Percentiles rank a stretch among this genome's conserved stretches.
Evolutionary conservation across 2,113 vertebrate genomes (phyloP).

Genomic region (Phyllostomus hastatus): DNA sequence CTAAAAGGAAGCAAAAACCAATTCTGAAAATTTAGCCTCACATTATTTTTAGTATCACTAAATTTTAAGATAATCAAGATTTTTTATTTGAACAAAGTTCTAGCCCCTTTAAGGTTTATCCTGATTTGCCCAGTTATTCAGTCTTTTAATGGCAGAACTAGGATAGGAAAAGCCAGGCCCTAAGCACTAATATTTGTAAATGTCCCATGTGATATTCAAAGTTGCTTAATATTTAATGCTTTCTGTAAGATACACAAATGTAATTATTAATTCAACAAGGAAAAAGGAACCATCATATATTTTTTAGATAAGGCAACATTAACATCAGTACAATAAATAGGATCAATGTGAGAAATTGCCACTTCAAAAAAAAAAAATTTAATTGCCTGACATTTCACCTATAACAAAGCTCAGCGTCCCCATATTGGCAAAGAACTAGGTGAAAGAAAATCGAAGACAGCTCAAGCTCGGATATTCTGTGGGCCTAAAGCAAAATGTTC

Average conservation of each 20-base stretch:
- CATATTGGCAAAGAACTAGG: background rate
- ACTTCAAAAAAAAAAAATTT: background rate
- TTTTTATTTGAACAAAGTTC: slow-evolving; percentile 15
- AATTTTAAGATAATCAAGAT: slow-evolving; percentile 5
- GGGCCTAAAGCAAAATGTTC: background rate
- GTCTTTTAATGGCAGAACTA: background rate
- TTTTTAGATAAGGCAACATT: slow-evolving; percentile 6
- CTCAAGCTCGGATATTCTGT: background rate
- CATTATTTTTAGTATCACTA: background rate
- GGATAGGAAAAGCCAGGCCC: background rate
- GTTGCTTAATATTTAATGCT: slow-evolving; percentile 22
- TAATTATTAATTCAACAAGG: background rate
- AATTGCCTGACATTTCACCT: background rate
- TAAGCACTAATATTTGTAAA: background rate
- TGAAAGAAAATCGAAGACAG: background rate
- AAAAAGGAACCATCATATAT: background rate
- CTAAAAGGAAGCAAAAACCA: slow-evolving; percentile 76
- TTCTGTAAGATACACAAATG: background rate
- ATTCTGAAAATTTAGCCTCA: slow-evolving; percentile 2
- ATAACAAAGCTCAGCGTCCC: background rate
- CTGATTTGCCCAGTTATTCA: background rate
- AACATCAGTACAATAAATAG: background rate
- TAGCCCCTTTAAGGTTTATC: slow-evolving; percentile 17
- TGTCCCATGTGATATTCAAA: background rate
- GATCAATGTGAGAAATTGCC: background rate